Evolutionary conservation across 2,888 invertebrate species (phyloP).

Genomic region (Danaus chrysippus): DNA sequence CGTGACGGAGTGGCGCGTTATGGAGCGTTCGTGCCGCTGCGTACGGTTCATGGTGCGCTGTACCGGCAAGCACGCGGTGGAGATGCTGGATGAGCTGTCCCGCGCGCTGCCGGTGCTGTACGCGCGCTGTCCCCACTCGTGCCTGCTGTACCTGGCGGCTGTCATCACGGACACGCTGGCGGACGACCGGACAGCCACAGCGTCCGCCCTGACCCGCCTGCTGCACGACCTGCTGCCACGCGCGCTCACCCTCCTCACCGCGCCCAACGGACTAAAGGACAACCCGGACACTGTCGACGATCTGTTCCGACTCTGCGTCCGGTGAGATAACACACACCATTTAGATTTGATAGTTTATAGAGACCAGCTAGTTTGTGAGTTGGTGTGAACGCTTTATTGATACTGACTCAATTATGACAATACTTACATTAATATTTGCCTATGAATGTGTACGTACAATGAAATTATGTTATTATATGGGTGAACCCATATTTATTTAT

Average conservation of each 20-base stretch:
- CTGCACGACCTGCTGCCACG: conserved; percentile 89
- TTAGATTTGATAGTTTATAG: no score
- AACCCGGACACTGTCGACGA: conserved; percentile 99
- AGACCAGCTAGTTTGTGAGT: no score
- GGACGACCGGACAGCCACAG: conserved; percentile 86
- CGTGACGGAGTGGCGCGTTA: conserved; percentile 86
- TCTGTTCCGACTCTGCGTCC: conserved; percentile 90
- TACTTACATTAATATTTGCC: no score
- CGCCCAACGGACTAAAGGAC: conserved; percentile 88
- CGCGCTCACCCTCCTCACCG: conserved; percentile 86
- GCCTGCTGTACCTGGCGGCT: conserved; percentile 88
- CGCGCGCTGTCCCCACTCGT: conserved; percentile 84
- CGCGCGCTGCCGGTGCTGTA: conserved; percentile 87
- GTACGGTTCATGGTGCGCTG: conserved; percentile 94
- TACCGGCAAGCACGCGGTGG: conserved; percentile 86
- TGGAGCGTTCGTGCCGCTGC: conserved; percentile 95
- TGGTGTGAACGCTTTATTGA: no score
- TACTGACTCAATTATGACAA: no score
- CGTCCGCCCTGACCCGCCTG: conserved; percentile 91
- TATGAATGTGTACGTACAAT: no score
- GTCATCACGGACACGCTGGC: conserved; percentile 87
- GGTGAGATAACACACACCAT: no score
- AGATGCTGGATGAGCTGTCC: conserved; percentile 86
- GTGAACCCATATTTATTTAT: no score
- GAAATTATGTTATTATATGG: no score